Percentiles rank a stretch among this genome's conserved stretches.
Conservation (phyloP, 2,797 vertebrate species). For the Dicrostonyx torquatus region DNA sequence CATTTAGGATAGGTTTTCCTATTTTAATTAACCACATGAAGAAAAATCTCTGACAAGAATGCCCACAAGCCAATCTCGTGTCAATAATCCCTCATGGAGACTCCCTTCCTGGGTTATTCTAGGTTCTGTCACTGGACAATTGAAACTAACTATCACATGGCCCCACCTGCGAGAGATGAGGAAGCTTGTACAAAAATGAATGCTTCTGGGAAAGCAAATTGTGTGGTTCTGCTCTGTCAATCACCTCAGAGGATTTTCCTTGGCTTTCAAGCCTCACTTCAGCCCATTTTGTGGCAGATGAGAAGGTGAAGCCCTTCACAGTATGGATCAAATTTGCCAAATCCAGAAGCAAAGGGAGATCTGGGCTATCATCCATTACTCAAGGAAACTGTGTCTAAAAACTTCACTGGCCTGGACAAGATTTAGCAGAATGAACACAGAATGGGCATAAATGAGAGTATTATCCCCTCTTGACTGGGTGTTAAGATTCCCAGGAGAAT, state of each 20-base stretch:
- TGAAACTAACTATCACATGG: not conserved
- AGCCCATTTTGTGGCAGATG: not conserved
- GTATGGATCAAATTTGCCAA: not conserved
- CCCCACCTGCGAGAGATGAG: not conserved
- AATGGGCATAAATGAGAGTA: not conserved
- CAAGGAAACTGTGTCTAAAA: not conserved
- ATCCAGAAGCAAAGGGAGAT: not conserved
- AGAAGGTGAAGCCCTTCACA: not conserved
- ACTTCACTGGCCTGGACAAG: not conserved
- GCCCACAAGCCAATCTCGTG: not conserved
- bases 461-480: not conserved
- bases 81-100: not conserved
- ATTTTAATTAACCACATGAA: not conserved
- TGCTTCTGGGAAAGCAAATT: not conserved
- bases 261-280: not conserved
- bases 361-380: not conserved
- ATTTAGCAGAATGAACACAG: not conserved
- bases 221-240: accelerated
- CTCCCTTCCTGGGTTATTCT: not conserved
- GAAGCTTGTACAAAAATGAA: not conserved
- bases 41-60: not conserved
- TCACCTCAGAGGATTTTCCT: not conserved
- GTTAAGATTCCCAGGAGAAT: not conserved
- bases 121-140: not conserved
- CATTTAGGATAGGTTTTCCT: not conserved